Evolutionary conservation across 2,888 invertebrate genomes (phyloP), one percentile per base, ranked within the genome.

Genomic region (Cantharis nigra): DNA sequence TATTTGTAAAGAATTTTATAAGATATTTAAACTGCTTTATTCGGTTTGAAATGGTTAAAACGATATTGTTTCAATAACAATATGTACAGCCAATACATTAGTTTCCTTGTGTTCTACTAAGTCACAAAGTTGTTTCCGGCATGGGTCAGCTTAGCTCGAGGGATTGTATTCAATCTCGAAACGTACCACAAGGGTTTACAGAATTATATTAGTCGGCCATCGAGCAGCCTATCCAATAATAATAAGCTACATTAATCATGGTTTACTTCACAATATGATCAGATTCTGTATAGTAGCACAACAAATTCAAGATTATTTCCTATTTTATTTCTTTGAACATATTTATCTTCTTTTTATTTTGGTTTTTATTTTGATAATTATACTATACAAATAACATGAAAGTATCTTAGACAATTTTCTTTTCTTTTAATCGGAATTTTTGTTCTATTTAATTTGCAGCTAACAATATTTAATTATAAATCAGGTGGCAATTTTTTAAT

Each of bases 101-200:
- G 69, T 70, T 75, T 75, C 69, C 69, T 71, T 49, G 73, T 78
- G 76, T 74, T 77, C 74, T 71, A 74, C 63, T 23, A 67, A 74
- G 74, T 74, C 74, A 74, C 74, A 77, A 77, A 77, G 74, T 77
- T 74, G 78, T 78, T 78, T 75, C 72, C 75, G 71, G 76, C 33
- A 69, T 71, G 75, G 78, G 78, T 76, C 76, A 76, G 78, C 78
- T 78, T 78, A 78, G 26, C 78, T 72, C 77, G 64, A 72, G 80
- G 79, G 77, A 79, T 74, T 76, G 77, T 71, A 79, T 81, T 81
- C 83, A 82, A 83, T 83, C 81, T 83, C 80, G 81, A 83, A 83
- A 82, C 83, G 82, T 82, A 83, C 83, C 82, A 80, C 83, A 81
- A 81, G 82, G 82, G 82, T 79, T 80, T 76, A 73, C 75, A 69